Evolutionary conservation across 1,140 invertebrate genomes (phyloP).

Genomic region (Arctopsyche grandis): DNA sequence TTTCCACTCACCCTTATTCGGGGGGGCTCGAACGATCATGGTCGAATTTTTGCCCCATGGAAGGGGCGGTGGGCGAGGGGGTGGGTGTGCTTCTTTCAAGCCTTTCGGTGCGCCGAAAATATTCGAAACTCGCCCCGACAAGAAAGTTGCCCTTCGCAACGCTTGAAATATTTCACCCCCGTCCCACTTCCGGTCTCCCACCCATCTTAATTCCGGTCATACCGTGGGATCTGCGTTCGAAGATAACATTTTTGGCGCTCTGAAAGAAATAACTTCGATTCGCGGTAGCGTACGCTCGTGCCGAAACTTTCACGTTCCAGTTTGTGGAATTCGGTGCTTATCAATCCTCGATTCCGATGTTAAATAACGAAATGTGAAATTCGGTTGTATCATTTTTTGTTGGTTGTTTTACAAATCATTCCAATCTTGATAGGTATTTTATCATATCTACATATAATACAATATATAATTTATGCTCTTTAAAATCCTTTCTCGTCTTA

Average conservation of each 20-base stretch:
- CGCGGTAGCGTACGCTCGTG: not conserved
- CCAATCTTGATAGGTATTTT: too few species aligned
- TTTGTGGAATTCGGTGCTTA: not conserved
- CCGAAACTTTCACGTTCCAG: not conserved
- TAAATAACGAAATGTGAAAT: too few species aligned
- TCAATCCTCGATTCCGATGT: too few species aligned
- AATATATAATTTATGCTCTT: too few species aligned
- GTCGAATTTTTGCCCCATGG: too few species aligned
- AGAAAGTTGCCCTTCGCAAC: conserved; percentile 2
- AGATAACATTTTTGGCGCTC: conserved; percentile 9
- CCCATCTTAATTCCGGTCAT: conserved; percentile 9
- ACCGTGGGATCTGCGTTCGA: conserved; percentile 12
- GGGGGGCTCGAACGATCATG: too few species aligned
- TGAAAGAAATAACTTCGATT: conserved; percentile 3
- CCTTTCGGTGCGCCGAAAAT: not conserved
- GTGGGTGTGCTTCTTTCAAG: not conserved
- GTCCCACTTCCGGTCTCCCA: too few species aligned
- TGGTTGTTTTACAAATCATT: too few species aligned
- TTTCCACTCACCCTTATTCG: too few species aligned
- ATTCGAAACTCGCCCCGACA: conserved; percentile 1
- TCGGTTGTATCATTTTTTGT: too few species aligned
- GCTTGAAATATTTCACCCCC: not conserved
- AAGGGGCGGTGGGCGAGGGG: not conserved
- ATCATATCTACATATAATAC: too few species aligned
- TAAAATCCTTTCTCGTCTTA: too few species aligned